Evolutionary conservation across 2,113 vertebrate species (phyloP), one percentile per base, ranked within the genome.

Genomic region (Melozone crissalis): DNA sequence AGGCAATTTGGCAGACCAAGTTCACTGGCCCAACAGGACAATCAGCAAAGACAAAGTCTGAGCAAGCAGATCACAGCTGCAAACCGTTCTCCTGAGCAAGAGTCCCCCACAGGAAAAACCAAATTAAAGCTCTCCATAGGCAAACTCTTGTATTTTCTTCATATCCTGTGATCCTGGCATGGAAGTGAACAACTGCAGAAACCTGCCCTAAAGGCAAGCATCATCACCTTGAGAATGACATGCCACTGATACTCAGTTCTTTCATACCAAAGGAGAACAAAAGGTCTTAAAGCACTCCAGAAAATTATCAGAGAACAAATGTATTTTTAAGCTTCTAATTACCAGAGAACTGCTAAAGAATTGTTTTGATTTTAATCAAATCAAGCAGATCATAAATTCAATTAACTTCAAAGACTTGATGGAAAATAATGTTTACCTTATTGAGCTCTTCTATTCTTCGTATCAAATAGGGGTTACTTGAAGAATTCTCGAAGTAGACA

Each of bases 401-500:
- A 95, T 87, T 89, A 90, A 67, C 57, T 93, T 77, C 76, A 83
- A 89, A 92, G 57, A 43, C 15, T 46, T 39, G 27, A 84, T 18
- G 30, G 8, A 44, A 72, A 67, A 88, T 87, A 5, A 6, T 17
- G 22, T 72, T 93, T 96, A 99, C 99, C 99, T 99, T 99, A 98
- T 99, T 99, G 88, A 99, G 99, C 88, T 99, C 99, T 97, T 99
- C 99, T 97, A 99, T 99, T 97, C 99, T 98, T 68, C 99, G 98
- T 97, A 99, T 99, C 97, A 99, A 98, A 97, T 99, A 99, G 0
- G 99, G 99, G 97, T 99, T 99, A 98, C 99, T 99, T 79, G 99
- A 99, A 35, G 99, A 99, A 95, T 99, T 99, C 98, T 99, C 99
- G 10, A 99, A 99, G 98, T 99, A 99, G 97, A 99, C 99, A 30